Conservation (phyloP, 1,140 invertebrate genomes). For the Antheraea pernyi region DNA sequence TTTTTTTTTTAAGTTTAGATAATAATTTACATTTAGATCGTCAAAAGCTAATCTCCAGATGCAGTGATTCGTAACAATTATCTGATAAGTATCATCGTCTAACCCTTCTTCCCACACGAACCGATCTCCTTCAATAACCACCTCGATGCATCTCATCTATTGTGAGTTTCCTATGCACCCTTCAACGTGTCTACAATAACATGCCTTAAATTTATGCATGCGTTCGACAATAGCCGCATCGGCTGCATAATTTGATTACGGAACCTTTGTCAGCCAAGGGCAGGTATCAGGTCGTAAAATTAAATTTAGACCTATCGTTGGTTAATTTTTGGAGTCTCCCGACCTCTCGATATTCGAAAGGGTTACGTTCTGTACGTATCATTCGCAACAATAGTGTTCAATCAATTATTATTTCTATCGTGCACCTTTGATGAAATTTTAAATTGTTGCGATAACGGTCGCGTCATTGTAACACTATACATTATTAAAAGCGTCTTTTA, state of each 20-base stretch:
- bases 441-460: slow-evolving; percentile 72
- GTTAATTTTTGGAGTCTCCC: slow-evolving; percentile 74
- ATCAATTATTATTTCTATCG: slow-evolving; percentile 72
- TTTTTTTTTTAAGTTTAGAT: slow-evolving; percentile 6
- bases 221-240: slow-evolving; percentile 64
- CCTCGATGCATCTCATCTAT: slow-evolving; percentile 58
- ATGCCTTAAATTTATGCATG: slow-evolving; percentile 72
- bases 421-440: slow-evolving; percentile 73
- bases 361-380: slow-evolving; percentile 51
- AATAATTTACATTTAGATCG: slow-evolving; percentile 18
- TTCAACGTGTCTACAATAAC: slow-evolving; percentile 59
- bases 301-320: slow-evolving; percentile 75
- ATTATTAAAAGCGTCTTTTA: slow-evolving; percentile 58
- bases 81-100: slow-evolving; percentile 71
- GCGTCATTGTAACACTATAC: slow-evolving; percentile 56
- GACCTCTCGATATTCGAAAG: slow-evolving; percentile 61
- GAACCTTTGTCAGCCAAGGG: slow-evolving; percentile 66
- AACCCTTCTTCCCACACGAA: slow-evolving; percentile 74
- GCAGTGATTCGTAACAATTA: slow-evolving; percentile 74
- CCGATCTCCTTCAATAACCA: slow-evolving; percentile 52
- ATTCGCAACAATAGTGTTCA: slow-evolving; percentile 64
- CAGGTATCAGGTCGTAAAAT: slow-evolving; percentile 77
- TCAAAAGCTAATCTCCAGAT: slow-evolving; percentile 44
- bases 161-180: slow-evolving; percentile 55
- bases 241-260: slow-evolving; percentile 77